Base-by-base conservation (phyloP, 2,797 vertebrate genomes). In the Masticophis lateralis region DNA sequence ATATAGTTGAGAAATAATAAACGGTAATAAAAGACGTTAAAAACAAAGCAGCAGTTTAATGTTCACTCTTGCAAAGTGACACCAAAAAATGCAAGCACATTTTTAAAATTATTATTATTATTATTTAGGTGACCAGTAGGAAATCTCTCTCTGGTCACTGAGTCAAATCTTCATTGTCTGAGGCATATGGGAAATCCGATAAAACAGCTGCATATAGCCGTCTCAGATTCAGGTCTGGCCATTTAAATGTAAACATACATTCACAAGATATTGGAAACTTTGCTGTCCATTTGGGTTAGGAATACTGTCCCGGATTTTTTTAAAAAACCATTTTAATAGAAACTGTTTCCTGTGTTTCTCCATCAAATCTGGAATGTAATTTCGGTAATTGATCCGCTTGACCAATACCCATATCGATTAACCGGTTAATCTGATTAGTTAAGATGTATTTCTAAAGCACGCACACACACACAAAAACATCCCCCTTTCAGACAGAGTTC, bases 371-470 rank as follows among this genome's bases (percentile, higher is more conserved):
- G 37, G 74, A 94, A 37, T 86, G 47, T 20, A 88, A 94, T 95
- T 93, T 93, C 25, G 0, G 0, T 86, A 32, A 3, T 0, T 94
- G 91, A 74, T 88, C 66, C 89, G 12, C 87, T 94, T 66, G 37
- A 90, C 87, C 90, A 93, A 92, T 74, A 56, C 92, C 28, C 63
- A 86, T 86, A 60, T 4, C 12, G 22, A 55, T n/a, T 37, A 69
- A n/a, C 37, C 37, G 61, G 51, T 55, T 83, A 83, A 83, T 83
- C 74, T 47, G 37, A 47, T 47, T 83, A 83, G 51, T 53, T 74
- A 88, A 55, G 27, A 12, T 89, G 89, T 88, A 57, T 86, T 94
- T 89, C 91, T 13, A 83, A 57, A 90, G 69, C 95, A 37, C 87
- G 22, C 94, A 92, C 93, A 74, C 10, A 53, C 87, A 25, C 94